Base-by-base conservation (phyloP, 2,113 vertebrate genomes). In the Tonatia bakeri region DNA sequence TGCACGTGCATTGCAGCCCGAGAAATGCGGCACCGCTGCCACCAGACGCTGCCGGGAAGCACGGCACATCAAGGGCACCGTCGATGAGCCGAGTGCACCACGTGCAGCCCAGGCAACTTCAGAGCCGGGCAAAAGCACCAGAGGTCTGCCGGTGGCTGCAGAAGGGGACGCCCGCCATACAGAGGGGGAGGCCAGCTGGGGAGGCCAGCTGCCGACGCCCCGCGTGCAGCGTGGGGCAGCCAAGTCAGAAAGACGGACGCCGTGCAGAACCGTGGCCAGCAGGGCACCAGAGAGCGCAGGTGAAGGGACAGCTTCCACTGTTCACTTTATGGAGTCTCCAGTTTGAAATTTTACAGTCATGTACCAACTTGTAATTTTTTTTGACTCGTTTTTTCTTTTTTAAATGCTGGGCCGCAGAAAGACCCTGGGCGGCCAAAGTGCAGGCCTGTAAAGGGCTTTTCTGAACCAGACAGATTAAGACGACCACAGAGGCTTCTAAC, bases 61-160 rank as follows among this genome's bases (percentile, higher is more conserved):
- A 36, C 0, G 9, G 31, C 1, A 0, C 1, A 6, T 20, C 33
- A 15, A 54, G 56, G 81, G 70, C 28, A 13, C 69, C 20, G 52
- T 3, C 7, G 24, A 7, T 1, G 64, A 64, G 13, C 1, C 3
- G 17, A 1, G 16, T 12, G 43, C 43, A 43, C 20, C n/a, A 64
- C 0, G 17, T 33, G 33, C 14, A 56, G 65, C 54, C n/a, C 31
- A 61, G 96, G 17, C 50, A 77, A 24, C 36, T 33, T 19, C 31
- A 17, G n/a, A 47, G 45, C 52, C 82, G 15, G 11, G 43, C 20
- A 7, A 20, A n/a, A 77, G 43, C 54, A 36, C 43, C 54, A 85
- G 54, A 15, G 26, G 73, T 1, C 65, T 43, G 24, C 1, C 2
- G 1, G 1, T 0, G 22, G 64, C 92, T 3, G 0, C 3, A 43